Evolutionary conservation across 1,140 invertebrate genomes (phyloP), one percentile per base, ranked within the genome.

Genomic region (Cephus cinctus): DNA sequence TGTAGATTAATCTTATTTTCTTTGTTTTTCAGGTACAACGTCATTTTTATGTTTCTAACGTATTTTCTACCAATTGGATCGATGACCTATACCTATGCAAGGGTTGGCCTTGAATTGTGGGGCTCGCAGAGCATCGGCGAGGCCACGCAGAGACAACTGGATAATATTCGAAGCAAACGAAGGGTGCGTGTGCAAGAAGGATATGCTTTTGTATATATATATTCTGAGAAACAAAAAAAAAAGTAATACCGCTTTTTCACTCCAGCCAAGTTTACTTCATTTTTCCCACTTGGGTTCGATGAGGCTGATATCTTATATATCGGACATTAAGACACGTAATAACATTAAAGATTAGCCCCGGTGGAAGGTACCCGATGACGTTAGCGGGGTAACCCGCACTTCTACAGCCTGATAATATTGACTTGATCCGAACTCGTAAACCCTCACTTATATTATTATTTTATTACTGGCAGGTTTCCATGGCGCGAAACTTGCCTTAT

Each of bases 91-190:
- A 94, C 96, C 0, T 98, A 98, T 69, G 84, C 88, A 0, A 78
- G 90, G 39, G 90, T 98, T 15, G 95, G 93, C 3, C 76, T 90
- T 35, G 92, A 96, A 59, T 79, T 98, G 2, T 98, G 96, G 94
- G 92, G 93, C 2, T 95, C 92, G 35, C 88, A 94, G 69, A 90
- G 90, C 43, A 98, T 98, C 42, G 96, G 95, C 0, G 96, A 98
- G 78, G 88, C 88, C 53, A 94, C 93, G 2, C 88, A 91, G 45
- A 75, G 90, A 11, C 92, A 96, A 65, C 81, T 91, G 59, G 93
- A 96, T 59, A 92, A 92, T 64, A 90, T 96, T 54, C 87, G 88
- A 51, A 94, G 92, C 60, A 98, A 98, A 80, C 80, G 93, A 73
- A 82, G 92, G 83, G 95, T 98, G n/a, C n/a, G n/a, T n/a, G n/a